phyloP scores from a whole-genome alignment of 2,113 vertebrate species.

The Gambusia holbrooki region DNA sequence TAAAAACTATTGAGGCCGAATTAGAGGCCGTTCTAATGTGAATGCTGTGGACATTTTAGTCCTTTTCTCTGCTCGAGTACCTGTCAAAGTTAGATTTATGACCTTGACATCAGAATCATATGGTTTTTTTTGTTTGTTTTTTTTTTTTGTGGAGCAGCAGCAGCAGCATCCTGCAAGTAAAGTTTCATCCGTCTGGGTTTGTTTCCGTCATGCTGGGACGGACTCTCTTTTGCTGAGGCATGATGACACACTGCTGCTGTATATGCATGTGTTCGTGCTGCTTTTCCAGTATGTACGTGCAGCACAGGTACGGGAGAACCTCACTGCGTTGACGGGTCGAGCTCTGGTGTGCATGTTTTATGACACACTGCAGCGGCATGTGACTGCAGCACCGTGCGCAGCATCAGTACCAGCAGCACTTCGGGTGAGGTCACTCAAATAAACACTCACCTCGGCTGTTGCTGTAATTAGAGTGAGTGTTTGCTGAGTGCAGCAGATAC shows the following conservation, averaged over 20 bases:
- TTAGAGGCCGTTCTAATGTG: background rate
- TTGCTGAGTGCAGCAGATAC: conserved; percentile 55
- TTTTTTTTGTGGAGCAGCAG: no score
- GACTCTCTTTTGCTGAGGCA: conserved; percentile 52
- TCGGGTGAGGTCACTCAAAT: conserved; percentile 41
- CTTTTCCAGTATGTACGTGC: conserved; percentile 1
- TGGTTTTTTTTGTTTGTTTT: background rate
- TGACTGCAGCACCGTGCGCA: conserved; percentile 47
- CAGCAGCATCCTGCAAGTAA: conserved; percentile 2
- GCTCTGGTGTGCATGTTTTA: conserved; percentile 14
- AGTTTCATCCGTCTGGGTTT: conserved; percentile 39
- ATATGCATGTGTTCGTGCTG: conserved; percentile 10
- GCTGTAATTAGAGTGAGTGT: conserved; percentile 30
- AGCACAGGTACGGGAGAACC: background rate
- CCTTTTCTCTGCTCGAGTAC: background rate
- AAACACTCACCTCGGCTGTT: conserved; percentile 52
- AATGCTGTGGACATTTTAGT: background rate
- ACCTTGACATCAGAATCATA: background rate
- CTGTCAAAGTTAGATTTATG: background rate
- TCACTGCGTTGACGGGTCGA: background rate
- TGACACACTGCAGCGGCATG: conserved; percentile 54
- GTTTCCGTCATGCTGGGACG: conserved; percentile 27
- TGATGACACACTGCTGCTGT: conserved; percentile 43
- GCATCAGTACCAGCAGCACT: conserved; percentile 33
- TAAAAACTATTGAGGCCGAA: background rate